Conservation (phyloP, 2,888 invertebrate species). For the Morpho helenor region DNA sequence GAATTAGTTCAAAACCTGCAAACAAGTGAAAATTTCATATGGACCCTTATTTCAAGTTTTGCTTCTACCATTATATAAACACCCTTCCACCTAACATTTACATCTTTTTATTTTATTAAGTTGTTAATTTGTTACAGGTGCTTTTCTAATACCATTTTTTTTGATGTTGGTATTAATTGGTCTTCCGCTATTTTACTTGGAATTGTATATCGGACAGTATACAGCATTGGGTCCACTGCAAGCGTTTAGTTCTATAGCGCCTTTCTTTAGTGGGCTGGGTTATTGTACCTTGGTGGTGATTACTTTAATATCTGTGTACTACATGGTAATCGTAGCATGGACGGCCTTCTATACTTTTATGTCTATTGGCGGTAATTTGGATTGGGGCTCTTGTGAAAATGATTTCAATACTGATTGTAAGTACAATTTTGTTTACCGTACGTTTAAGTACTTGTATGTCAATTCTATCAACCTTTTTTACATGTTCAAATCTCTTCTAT, state of each 20-base stretch:
- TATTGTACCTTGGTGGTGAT: slow-evolving; percentile 85
- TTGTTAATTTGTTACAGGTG: slow-evolving; percentile 76
- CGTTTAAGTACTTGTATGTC: no score
- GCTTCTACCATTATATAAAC: no score
- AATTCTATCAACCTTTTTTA: no score
- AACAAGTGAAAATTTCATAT: no score
- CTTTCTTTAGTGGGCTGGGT: slow-evolving; percentile 81
- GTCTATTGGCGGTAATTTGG: slow-evolving; percentile 81
- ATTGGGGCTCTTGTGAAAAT: slow-evolving; percentile 85
- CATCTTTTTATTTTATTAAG: neutral
- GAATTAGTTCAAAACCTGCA: no score
- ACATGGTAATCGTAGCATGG: slow-evolving; percentile 90
- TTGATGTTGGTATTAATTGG: slow-evolving; percentile 88
- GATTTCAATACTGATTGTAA: slow-evolving; percentile 80
- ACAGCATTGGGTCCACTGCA: slow-evolving; percentile 85
- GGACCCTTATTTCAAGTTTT: no score
- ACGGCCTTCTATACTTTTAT: slow-evolving; percentile 86
- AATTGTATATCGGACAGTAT: slow-evolving; percentile 89
- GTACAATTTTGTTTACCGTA: slow-evolving; percentile 34
- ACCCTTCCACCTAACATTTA: neutral
- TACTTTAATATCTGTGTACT: slow-evolving; percentile 85
- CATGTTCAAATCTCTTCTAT: no score
- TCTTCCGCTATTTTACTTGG: slow-evolving; percentile 88
- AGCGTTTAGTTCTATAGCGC: slow-evolving; percentile 81
- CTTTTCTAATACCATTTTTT: slow-evolving; percentile 86